A percentile compares a stretch with the other conserved stretches of the same genome.
Conservation (phyloP, 2,888 invertebrate genomes). For the Horisme vitalbata region DNA sequence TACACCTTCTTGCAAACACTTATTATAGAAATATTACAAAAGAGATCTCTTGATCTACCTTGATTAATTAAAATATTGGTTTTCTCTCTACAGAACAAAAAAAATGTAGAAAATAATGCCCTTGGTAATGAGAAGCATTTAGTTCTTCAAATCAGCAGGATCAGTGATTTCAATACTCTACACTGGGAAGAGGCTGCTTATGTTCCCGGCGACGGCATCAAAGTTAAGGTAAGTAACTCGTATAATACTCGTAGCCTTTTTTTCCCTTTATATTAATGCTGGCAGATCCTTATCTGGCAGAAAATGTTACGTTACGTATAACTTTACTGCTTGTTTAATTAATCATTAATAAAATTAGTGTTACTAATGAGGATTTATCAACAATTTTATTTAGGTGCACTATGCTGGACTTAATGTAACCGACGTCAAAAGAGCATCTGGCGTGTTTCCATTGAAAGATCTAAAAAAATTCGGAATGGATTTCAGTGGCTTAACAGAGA, state of each 20-base stretch:
- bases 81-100: not conserved
- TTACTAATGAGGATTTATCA: too few relatives aligned
- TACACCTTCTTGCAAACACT: too few relatives aligned
- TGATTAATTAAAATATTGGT: not conserved
- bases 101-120: not conserved
- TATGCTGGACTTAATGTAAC: conserved; percentile 11
- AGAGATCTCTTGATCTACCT: not conserved
- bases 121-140: too few relatives aligned
- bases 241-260: too few relatives aligned
- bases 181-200: conserved; percentile 3
- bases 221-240: conserved; percentile 11
- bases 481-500: conserved; percentile 12
- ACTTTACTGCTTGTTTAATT: too few relatives aligned
- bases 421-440: conserved; percentile 9
- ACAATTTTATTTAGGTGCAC: conserved; percentile 9
- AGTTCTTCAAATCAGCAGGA: conserved; percentile 1
- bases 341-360: too few relatives aligned
- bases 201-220: not conserved
- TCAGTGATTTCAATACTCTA: conserved; percentile 10
- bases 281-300: too few relatives aligned
- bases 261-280: too few relatives aligned
- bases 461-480: conserved; percentile 7
- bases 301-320: too few relatives aligned
- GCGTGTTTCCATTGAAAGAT: conserved; percentile 1
- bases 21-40: too few relatives aligned